These are phyloP conservation scores for Glossosoma conforme DNA, from an alignment of 1,140 invertebrate species.

Conservation along the genomic window DNA sequence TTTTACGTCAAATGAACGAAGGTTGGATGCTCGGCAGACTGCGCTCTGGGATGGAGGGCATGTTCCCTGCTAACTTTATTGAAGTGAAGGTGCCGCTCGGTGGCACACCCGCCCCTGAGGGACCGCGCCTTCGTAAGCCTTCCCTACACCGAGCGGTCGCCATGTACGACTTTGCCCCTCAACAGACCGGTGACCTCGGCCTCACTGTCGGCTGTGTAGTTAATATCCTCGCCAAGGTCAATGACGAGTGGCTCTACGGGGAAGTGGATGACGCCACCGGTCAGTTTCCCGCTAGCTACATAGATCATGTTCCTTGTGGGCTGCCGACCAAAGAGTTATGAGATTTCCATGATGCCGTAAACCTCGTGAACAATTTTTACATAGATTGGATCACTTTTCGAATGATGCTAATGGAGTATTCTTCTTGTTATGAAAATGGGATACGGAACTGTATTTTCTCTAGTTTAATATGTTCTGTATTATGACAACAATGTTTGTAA, in stretches of 20 bases:
- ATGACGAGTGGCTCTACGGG: slow-evolving; percentile 78
- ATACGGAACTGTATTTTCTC: no score
- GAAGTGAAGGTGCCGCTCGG: slow-evolving; percentile 71
- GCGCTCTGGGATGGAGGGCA: slow-evolving; percentile 59
- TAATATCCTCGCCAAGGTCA: slow-evolving; percentile 64
- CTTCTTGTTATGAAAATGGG: no score
- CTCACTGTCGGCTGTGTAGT: slow-evolving; percentile 61
- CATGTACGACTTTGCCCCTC: slow-evolving; percentile 48
- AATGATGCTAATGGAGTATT: no score
- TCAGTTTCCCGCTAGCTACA: slow-evolving; percentile 78
- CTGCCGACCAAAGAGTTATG: slow-evolving; percentile 14
- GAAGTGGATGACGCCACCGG: slow-evolving; percentile 62
- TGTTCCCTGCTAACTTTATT: slow-evolving; percentile 77
- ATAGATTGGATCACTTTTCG: no score
- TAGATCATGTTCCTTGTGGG: slow-evolving; percentile 54
- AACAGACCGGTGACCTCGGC: slow-evolving; percentile 44
- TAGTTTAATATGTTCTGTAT: no score
- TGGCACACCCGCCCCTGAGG: no score
- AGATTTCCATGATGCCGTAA: no score
- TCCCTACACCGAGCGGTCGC: no score
- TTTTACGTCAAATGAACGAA: slow-evolving; percentile 64
- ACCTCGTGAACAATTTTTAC: no score
- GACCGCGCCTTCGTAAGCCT: no score
- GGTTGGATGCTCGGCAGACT: slow-evolving; percentile 74
- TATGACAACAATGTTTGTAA: no score